Evolutionary conservation across 1,140 invertebrate genomes (phyloP), one percentile per base, ranked within the genome.

Genomic region (Geopemphigus sp.): DNA sequence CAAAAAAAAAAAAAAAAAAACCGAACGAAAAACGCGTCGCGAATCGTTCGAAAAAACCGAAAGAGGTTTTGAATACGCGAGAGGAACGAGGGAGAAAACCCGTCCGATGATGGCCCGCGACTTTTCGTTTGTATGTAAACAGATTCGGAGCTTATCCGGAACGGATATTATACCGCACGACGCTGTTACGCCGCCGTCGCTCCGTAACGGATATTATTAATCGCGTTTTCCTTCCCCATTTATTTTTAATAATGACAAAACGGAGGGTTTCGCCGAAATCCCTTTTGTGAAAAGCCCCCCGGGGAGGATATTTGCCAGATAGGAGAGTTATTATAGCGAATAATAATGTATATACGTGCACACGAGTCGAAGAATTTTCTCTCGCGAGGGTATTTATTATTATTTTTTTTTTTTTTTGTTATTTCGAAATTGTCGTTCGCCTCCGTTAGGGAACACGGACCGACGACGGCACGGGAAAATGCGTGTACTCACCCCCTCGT

Each of bases 181-280:
- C 15, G 19, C 15, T n/a, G n/a, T n/a, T n/a, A 54, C 2, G 15
- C 15, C 57, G 50, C 45, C 15, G 17, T 39, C 50, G 74, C 24
- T n/a, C n/a, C n/a, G n/a, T n/a, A n/a, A 57, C 57, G 57, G 57
- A 61, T 63, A 50, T 78, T 78, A 78, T 78, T 78, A 78, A 78
- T 63, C 74, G 74, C 74, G 74, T 78, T 78, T 78, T 61, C 74
- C 57, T 78, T 26, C 56, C 74, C 74, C 39, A 50, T 50, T 63
- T 63, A 78, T 61, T 63, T 78, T 61, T 63, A 63, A 78, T 78
- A 63, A 78, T 61, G 74, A 61, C 74, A 78, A 78, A 78, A 63
- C 56, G 57, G 15, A 63, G 57, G 74, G 74, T 47, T 78, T 59
- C 22, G 14, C 11, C 15, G 29, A 78, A 54, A 78, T 59, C 39